phyloP scores from a whole-genome alignment of 2,113 vertebrate genomes.

The Peromyscus californicus region DNA sequence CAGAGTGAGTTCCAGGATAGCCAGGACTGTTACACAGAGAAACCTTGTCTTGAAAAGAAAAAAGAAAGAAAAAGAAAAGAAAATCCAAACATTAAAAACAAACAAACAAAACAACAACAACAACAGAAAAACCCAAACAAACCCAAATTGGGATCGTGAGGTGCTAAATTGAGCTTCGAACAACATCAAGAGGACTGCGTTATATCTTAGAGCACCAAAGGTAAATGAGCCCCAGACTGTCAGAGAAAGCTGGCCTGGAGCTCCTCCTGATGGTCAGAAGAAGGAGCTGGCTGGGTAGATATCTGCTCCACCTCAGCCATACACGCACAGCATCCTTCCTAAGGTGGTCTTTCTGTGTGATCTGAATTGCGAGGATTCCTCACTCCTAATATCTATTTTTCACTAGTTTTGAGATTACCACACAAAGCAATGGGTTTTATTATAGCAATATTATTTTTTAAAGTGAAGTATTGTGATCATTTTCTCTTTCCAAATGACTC shows the following conservation, averaged over 20 bases:
- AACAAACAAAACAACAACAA: neutral
- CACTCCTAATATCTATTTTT: neutral
- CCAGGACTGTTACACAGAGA: neutral
- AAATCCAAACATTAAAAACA: neutral
- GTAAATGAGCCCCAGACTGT: too few relatives aligned
- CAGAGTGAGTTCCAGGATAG: neutral
- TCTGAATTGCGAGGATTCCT: too few relatives aligned
- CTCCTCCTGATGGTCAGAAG: neutral
- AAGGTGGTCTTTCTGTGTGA: neutral
- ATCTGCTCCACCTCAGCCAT: neutral
- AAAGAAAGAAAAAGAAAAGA: neutral
- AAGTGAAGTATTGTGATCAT: neutral
- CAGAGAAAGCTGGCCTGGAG: neutral
- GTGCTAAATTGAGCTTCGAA: neutral
- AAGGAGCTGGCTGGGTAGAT: too few relatives aligned
- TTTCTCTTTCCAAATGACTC: neutral
- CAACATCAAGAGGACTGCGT: neutral
- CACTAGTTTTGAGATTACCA: neutral
- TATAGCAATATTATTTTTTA: neutral
- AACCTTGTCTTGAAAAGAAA: neutral
- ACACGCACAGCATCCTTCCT: neutral
- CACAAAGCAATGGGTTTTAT: neutral
- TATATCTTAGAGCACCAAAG: neutral
- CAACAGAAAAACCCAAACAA: too few relatives aligned
- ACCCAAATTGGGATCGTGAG: neutral